Evolutionary conservation across 2,888 invertebrate genomes (phyloP).

Genomic region (Aethes cnicana): DNA sequence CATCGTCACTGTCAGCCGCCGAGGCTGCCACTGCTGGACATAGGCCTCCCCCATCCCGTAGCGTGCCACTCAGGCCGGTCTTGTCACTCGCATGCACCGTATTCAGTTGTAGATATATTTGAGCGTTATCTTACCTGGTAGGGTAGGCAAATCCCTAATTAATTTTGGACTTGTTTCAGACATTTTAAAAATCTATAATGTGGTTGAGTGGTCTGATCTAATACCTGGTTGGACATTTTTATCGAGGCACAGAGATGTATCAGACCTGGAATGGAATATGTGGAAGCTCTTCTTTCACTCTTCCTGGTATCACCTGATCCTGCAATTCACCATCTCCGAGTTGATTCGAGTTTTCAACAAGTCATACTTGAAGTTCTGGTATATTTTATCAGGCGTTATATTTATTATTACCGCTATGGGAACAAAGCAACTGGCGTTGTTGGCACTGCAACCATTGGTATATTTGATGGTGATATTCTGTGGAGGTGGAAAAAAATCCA

Average conservation of each 20-base stretch:
- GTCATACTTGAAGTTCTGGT: conserved; percentile 76
- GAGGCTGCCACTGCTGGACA: too few species aligned
- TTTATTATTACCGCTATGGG: conserved; percentile 77
- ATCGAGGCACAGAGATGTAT: conserved; percentile 82
- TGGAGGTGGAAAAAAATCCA: conserved; percentile 68
- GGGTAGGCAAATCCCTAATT: neutral
- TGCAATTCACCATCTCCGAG: conserved; percentile 82
- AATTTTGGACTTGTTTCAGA: conserved; percentile 45
- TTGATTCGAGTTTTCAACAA: conserved; percentile 55
- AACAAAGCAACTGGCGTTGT: conserved; percentile 68
- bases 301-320: conserved; percentile 79
- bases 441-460: conserved; percentile 82
- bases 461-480: conserved; percentile 65
- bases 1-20: too few species aligned
- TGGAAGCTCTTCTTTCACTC: conserved; percentile 81
- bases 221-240: conserved; percentile 81
- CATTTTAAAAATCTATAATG: conserved; percentile 49
- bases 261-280: conserved; percentile 88
- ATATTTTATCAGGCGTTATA: conserved; percentile 70
- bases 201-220: conserved; percentile 69
- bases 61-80: too few species aligned
- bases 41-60: too few species aligned
- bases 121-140: neutral
- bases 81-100: too few species aligned
- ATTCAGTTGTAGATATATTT: too few species aligned